A percentile compares a stretch with the other conserved stretches of the same genome.
phyloP scores from a whole-genome alignment of 2,797 vertebrate species.

The Pseudomugil gertrudae region DNA sequence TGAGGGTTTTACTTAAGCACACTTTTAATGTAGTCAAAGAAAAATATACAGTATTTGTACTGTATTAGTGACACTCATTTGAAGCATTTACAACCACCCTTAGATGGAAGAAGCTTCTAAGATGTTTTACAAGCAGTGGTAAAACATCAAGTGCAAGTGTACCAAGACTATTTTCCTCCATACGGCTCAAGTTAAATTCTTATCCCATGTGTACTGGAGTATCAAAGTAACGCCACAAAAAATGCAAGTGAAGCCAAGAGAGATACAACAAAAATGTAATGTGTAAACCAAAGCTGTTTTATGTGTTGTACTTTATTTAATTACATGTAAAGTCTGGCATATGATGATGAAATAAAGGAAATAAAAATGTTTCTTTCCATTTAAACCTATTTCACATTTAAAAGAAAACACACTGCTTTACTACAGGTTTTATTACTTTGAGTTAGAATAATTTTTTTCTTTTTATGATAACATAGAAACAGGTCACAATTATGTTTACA shows the following conservation, averaged over 20 bases:
- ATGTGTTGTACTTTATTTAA: background rate
- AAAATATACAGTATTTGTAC: constrained; percentile 28
- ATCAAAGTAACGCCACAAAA: background rate
- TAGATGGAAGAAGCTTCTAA: constrained; percentile 16
- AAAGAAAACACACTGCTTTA: too few species aligned
- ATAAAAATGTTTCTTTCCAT: background rate
- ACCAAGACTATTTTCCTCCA: constrained; percentile 4
- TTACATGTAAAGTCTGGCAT: background rate
- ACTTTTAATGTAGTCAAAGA: constrained; percentile 29
- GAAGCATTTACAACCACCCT: constrained; percentile 20
- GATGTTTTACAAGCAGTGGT: constrained; percentile 5
- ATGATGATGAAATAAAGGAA: background rate
- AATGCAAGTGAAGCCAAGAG: background rate
- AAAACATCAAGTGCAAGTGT: constrained; percentile 8
- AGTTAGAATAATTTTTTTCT: background rate
- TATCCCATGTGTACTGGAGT: background rate
- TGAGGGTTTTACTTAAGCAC: constrained; percentile 48
- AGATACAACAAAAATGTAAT: too few species aligned
- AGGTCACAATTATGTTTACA: background rate
- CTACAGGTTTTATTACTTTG: too few species aligned
- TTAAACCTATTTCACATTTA: background rate
- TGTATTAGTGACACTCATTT: constrained; percentile 14
- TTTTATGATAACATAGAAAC: background rate
- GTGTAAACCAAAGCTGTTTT: too few species aligned
- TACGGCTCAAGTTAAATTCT: constrained; percentile 12